Conservation (phyloP, 1,140 invertebrate genomes). For the Hylaeus anthracinus region DNA sequence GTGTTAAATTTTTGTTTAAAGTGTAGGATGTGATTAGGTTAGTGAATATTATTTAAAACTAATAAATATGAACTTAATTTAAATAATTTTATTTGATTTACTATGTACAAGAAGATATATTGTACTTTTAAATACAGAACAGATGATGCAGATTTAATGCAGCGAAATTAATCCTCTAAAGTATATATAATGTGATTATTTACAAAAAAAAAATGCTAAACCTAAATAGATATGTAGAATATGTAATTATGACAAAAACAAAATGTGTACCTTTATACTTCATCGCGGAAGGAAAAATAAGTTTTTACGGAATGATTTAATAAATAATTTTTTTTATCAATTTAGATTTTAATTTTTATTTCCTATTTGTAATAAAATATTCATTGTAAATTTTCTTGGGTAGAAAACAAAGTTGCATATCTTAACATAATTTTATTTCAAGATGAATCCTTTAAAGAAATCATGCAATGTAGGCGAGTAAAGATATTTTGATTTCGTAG, state of each 20-base stretch:
- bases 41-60: not conserved
- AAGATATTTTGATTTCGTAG: too few species aligned
- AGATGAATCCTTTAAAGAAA: not conserved
- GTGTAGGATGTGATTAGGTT: constrained; percentile 1
- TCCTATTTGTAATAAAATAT: not conserved
- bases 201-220: constrained; percentile 4
- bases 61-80: constrained; percentile 6
- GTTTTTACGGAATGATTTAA: constrained; percentile 34
- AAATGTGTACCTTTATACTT: constrained; percentile 4
- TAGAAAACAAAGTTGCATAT: not conserved
- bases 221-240: not conserved
- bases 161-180: not conserved
- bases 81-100: not conserved
- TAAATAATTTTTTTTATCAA: constrained; percentile 30
- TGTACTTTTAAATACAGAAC: constrained; percentile 18
- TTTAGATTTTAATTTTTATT: constrained; percentile 7
- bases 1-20: constrained; percentile 6
- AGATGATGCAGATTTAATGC: not conserved
- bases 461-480: not conserved
- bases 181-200: constrained; percentile 2
- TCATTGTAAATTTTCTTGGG: not conserved
- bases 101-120: not conserved
- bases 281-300: not conserved
- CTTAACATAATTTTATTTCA: not conserved
- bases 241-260: not conserved